Evolutionary conservation across 2,797 vertebrate genomes (phyloP), one percentile per base, ranked within the genome.

Genomic region (Chaunax sp.): DNA sequence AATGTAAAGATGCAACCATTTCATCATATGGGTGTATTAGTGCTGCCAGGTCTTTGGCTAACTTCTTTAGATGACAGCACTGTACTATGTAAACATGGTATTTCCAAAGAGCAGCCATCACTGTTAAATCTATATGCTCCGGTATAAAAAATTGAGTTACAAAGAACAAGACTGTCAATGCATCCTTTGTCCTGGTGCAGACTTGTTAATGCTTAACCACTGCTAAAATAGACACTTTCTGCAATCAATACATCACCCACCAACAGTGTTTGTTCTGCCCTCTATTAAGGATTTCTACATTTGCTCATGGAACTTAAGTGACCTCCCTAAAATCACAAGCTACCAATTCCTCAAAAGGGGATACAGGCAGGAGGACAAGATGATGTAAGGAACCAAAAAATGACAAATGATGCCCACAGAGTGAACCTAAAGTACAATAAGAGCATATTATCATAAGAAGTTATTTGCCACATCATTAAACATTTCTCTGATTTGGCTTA

Each of bases 191-290:
- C 47, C 52, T 1, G 2, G 59, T 67, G 64, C 47, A 61, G 35
- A 53, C 47, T 20, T 12, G 80, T 88, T 88, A 90, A 92, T 91
- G 64, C 74, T 84, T 91, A 92, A 92, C 88, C 72, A 52, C 35
- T 15, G 11, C 59, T 77, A 78, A 88, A 89, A 87, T 60, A 78
- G 35, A 74, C 22, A 77, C 69, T 71, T 88, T 82, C 73, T 82
- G 65, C 63, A 67, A 68, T 55, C 58, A 58, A 85, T 88, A 64
- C 79, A 87, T 89, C 85, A 84, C 54, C 38, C 47, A 49, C 16
- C 66, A 22, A 23, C 69, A 44, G 43, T 72, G 66, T 84, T 80
- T 78, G 62, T 64, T 80, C 51, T 74, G 62, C 45, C 50, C 49
- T 77, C 52, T 75, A 54, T 68, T 86, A 67, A 71, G 8, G 14